Evolutionary conservation across 2,888 invertebrate species (phyloP).

Genomic region (Pocota personata): DNA sequence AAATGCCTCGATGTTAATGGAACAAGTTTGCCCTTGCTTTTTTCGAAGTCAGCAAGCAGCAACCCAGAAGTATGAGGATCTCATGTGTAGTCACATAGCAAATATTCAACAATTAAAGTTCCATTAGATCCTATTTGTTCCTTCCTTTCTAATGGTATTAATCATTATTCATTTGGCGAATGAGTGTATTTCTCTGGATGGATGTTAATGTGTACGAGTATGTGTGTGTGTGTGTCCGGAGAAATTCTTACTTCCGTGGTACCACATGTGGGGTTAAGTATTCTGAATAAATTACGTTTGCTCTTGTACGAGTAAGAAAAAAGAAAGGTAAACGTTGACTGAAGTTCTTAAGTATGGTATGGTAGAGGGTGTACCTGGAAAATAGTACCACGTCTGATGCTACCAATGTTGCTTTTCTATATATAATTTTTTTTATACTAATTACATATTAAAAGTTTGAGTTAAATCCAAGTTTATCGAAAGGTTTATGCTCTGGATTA

Average conservation of each 20-base stretch:
- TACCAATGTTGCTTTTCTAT: background rate
- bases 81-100: conserved; percentile 49
- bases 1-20: conserved; percentile 56
- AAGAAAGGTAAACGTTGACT: conserved; percentile 22
- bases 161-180: conserved; percentile 58
- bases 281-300: conserved; percentile 44
- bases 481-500: background rate
- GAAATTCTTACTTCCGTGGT: conserved; percentile 18
- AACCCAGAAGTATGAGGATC: background rate
- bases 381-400: background rate
- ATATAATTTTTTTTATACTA: background rate
- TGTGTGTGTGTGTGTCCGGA: background rate
- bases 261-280: conserved; percentile 48
- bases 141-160: conserved; percentile 58
- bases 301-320: background rate
- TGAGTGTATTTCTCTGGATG: conserved; percentile 13
- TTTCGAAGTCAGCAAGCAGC: conserved; percentile 25
- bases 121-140: conserved; percentile 74
- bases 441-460: background rate
- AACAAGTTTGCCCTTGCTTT: conserved; percentile 57
- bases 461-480: background rate
- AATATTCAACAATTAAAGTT: conserved; percentile 74
- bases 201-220: background rate
- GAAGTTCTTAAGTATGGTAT: background rate
- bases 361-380: background rate